Evolutionary conservation across 2,888 invertebrate species (phyloP), one percentile per base, ranked within the genome.

Genomic region (Dasypogon diadema): DNA sequence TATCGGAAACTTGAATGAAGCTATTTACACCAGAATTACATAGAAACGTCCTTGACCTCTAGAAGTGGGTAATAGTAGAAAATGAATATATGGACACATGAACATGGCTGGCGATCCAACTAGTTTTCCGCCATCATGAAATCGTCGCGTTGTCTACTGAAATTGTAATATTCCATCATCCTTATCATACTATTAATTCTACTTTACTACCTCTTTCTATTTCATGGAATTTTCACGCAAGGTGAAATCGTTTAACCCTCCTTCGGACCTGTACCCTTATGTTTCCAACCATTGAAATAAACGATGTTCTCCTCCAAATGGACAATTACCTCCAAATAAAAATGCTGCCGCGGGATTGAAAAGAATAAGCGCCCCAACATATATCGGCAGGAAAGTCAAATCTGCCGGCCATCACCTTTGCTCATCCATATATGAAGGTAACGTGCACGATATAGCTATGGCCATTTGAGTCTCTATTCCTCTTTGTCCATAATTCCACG

Each of bases 41-140:
- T 24, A 65, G 24, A n/a, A 5, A n/a, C 46, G 48, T 18, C 65
- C 42, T 46, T 65, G 65, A 48, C 65, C 65, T 12, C n/a, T n/a
- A 26, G 24, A 24, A 10, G n/a, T 10, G 22, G 46, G 8, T 12
- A 46, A 34, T 24, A 6, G 22, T 21, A 10, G n/a, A 46, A 46
- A 48, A 37, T 14, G 3, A 6, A 14, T 48, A 3, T 12, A 12
- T 48, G 2, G 3, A 48, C 48, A 3, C 48, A 48, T 48, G 12
- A 3, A 12, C 48, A 8, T 4, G 4, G 12, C 12, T 48, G 16
- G 21, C 21, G 48, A 8, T 8, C 1, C 12, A 8, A 48, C 48
- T 21, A 12, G 2, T 8, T 46, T 65, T 14, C 42, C 65, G 26
- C 46, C 24, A 48, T 65, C 18, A 21, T 10, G 12, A 30, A 14